Conservation (phyloP, 2,113 vertebrate genomes). For the Falco punctatus region DNA sequence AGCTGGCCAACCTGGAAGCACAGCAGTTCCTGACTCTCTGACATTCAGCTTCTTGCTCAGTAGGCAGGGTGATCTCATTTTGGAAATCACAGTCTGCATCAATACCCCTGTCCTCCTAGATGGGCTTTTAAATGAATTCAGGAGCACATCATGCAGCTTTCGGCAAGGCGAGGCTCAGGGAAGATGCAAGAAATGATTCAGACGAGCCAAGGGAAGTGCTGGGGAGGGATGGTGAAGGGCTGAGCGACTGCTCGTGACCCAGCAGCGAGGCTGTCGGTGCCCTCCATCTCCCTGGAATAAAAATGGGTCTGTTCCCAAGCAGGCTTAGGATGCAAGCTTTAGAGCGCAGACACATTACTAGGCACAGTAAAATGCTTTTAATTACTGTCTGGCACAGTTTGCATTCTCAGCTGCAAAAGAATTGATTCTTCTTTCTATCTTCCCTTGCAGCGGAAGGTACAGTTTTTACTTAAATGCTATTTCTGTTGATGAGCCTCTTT, state of each 20-base stretch:
- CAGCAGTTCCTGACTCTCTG: not conserved
- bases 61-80: not conserved
- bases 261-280: not conserved
- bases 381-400: constrained; percentile 8
- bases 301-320: not conserved
- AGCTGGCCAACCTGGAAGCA: not conserved
- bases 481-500: not conserved
- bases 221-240: not conserved
- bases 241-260: not conserved
- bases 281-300: not conserved
- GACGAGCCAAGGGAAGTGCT: not conserved
- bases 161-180: not conserved
- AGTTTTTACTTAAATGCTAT: not conserved
- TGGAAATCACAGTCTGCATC: fast-evolving
- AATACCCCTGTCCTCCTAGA: fast-evolving
- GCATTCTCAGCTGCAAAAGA: constrained; percentile 25
- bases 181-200: not conserved
- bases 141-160: not conserved
- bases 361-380: not conserved
- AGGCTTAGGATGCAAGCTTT: not conserved
- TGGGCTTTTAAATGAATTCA: fast-evolving
- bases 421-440: not conserved
- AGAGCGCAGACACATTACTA: not conserved
- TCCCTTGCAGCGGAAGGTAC: not conserved
- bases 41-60: not conserved